These are phyloP conservation scores for Gopherus flavomarginatus DNA, from an alignment of 2,113 vertebrate genomes.

Conservation along the genomic window DNA sequence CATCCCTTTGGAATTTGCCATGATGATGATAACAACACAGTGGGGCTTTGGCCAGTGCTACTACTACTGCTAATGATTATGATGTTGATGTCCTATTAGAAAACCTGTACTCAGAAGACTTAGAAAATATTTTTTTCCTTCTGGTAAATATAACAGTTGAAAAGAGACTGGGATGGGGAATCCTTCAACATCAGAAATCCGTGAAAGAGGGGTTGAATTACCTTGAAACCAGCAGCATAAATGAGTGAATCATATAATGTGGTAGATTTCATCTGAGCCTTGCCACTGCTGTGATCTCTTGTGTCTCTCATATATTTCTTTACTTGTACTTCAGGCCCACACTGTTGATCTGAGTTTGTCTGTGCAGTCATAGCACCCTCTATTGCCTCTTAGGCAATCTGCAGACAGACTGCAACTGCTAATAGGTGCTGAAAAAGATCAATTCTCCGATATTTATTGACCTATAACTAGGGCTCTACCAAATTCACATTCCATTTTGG, in stretches of 20 bases:
- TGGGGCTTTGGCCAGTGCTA: neutral
- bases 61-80: neutral
- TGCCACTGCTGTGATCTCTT: neutral
- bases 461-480: neutral
- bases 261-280: neutral
- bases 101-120: neutral
- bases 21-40: neutral
- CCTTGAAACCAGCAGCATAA: neutral
- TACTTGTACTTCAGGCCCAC: neutral
- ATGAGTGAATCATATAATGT: neutral
- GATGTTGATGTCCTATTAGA: neutral
- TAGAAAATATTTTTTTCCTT: neutral
- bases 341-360: neutral
- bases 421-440: rapidly evolving
- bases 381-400: constrained; percentile 2
- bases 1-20: neutral
- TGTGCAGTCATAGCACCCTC: constrained; percentile 65
- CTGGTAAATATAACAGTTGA: neutral
- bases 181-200: neutral
- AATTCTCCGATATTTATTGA: neutral
- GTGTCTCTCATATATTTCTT: neutral
- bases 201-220: neutral
- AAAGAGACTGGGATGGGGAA: neutral
- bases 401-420: neutral
- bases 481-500: no score